phyloP scores from a whole-genome alignment of 2,113 vertebrate species.

The Rhinoderma darwinii region DNA sequence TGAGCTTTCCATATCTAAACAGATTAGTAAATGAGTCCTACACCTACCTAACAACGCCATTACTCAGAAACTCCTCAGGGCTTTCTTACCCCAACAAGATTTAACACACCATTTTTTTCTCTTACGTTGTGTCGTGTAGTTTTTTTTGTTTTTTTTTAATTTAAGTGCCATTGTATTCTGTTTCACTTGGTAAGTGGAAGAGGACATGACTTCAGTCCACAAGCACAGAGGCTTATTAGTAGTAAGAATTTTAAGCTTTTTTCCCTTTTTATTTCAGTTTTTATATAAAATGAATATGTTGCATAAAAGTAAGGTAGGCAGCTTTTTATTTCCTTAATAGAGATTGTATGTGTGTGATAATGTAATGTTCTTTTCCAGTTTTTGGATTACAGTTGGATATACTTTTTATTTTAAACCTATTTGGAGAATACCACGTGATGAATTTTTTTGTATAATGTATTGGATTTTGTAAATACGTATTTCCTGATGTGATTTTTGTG shows the following conservation, averaged over 20 bases:
- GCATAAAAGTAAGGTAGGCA: slow-evolving; percentile 79
- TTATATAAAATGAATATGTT: slow-evolving; percentile 80
- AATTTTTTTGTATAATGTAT: slow-evolving; percentile 85
- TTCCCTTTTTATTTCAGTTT: slow-evolving; percentile 69
- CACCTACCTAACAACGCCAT: slow-evolving; percentile 77
- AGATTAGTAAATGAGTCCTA: slow-evolving; percentile 79
- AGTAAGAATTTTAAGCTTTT: slow-evolving; percentile 74
- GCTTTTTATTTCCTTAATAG: slow-evolving; percentile 75
- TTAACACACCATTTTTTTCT: slow-evolving; percentile 71
- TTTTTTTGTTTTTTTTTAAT: slow-evolving; percentile 72
- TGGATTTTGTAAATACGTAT: slow-evolving; percentile 89
- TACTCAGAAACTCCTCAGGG: slow-evolving; percentile 79
- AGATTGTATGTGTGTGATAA: slow-evolving; percentile 84
- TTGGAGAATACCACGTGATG: slow-evolving; percentile 84
- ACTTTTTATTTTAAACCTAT: slow-evolving; percentile 88
- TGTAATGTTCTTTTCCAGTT: slow-evolving; percentile 87
- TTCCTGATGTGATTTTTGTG: slow-evolving; percentile 90
- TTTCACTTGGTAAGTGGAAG: slow-evolving; percentile 86
- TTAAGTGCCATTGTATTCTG: slow-evolving; percentile 82
- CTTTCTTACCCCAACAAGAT: slow-evolving; percentile 73
- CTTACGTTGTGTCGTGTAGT: slow-evolving; percentile 70
- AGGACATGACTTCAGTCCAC: slow-evolving; percentile 79
- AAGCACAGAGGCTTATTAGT: slow-evolving; percentile 79
- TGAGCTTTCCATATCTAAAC: slow-evolving; percentile 72
- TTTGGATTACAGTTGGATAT: slow-evolving; percentile 85